Base-by-base conservation (phyloP, 2,888 invertebrate genomes). In the Drosophila maculinotata region DNA sequence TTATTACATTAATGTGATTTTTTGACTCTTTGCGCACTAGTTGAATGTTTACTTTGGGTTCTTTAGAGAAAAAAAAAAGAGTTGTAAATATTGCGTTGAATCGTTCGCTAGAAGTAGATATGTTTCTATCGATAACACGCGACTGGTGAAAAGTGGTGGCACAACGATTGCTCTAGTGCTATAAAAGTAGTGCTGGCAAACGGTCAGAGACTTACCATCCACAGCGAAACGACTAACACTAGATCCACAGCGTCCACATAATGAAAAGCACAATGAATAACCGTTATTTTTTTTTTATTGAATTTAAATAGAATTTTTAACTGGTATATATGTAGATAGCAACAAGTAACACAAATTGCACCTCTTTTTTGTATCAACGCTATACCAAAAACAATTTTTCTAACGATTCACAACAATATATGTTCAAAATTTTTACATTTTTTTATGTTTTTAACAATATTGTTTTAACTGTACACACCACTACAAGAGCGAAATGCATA, bases 241-340 rank as follows among this genome's bases (percentile, higher is more conserved):
- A 38, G n/a, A 15, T 28, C n/a, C 23, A 38, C 23, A 33, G 20
- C 6, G 31, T 45, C 35, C 12, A 35, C n/a, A n/a, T n/a, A 20
- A 45, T 20, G 9, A 9, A 12, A 20, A 31, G 12, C 10, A 45
- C 12, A 20, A 2, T 7, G 12, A n/a, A 31, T 4, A 35, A 26
- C 8, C 9, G 36, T 53, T 71, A 33, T 38, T 41, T 54, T 56
- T 62, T 71, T 56, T 75, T 66, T 69, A 71, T 77, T 79, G 65
- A 79, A 56, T 77, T 75, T 69, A 81, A 81, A 83, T 81, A 81
- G 80, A 80, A 86, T 83, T 83, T 74, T 76, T 77, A 80, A 73
- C 84, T 80, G 84, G 63, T 70, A 75, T 77, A 76, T 83, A 79
- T 81, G 76, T 70, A 86, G 77, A 77, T 82, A 83, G 84, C 84